A percentile compares a stretch with the other conserved stretches of the same genome.
Conservation (phyloP, 2,797 vertebrate species). For the Eidolon dupreanum region DNA sequence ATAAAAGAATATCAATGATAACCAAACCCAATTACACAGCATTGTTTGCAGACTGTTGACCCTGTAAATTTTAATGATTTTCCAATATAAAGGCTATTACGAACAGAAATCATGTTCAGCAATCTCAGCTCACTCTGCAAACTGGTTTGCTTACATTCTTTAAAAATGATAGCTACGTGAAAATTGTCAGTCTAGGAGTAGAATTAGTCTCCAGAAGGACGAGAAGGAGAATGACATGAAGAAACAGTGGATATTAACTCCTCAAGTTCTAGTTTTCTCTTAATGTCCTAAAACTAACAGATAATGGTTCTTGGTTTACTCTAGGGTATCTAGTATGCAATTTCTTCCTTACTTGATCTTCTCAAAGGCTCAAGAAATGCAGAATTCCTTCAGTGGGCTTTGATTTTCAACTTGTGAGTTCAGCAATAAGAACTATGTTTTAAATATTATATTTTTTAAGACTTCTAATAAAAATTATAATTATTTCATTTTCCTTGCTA, state of each 20-base stretch:
- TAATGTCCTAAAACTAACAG: background rate
- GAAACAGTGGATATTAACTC: background rate
- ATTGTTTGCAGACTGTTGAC: constrained; percentile 77
- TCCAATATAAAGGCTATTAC: constrained; percentile 80
- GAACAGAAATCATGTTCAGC: constrained; percentile 67
- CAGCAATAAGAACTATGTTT: background rate
- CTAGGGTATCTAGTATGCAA: background rate
- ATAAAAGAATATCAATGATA: constrained; percentile 78
- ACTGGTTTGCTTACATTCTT: constrained; percentile 84
- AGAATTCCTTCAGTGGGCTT: background rate
- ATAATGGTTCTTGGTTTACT: background rate
- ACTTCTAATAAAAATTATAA: background rate
- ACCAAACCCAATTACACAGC: constrained; percentile 78
- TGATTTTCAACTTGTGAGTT: background rate
- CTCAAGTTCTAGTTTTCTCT: background rate
- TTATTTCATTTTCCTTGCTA: background rate
- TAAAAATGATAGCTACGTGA: constrained; percentile 70
- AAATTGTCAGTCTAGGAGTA: constrained; percentile 69
- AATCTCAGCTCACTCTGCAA: constrained; percentile 70
- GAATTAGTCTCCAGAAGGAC: constrained; percentile 49
- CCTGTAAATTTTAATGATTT: constrained; percentile 83
- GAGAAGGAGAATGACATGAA: background rate
- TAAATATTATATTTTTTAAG: background rate
- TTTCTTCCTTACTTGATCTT: background rate
- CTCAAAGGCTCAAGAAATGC: background rate